Evolutionary conservation across 2,888 invertebrate genomes (phyloP).

Genomic region (Scaptomyza flava): DNA sequence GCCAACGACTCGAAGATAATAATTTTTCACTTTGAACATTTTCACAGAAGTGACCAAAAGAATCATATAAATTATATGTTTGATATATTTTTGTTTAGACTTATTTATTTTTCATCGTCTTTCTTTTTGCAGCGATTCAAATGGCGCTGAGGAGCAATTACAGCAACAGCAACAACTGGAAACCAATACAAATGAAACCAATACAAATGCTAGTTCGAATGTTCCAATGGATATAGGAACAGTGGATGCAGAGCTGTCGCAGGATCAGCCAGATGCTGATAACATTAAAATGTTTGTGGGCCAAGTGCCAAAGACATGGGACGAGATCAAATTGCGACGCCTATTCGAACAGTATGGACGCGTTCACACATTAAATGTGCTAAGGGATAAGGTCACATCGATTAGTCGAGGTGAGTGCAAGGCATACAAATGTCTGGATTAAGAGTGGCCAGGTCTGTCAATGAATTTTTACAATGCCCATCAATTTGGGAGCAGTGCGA

Average conservation of each 20-base stretch:
- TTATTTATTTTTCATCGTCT: too few species aligned
- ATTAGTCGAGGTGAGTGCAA: conserved; percentile 95
- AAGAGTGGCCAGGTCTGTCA: conserved; percentile 18
- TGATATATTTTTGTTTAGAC: too few species aligned
- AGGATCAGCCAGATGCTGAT: conserved; percentile 97
- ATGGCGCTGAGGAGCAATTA: conserved; percentile 14
- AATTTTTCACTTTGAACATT: not conserved
- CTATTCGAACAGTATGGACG: conserved; percentile 99
- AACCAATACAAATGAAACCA: conserved; percentile 35
- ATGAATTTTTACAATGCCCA: conserved; percentile 74
- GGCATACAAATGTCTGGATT: conserved; percentile 71
- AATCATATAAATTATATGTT: not conserved
- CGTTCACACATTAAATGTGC: conserved; percentile 98
- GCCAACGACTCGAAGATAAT: conserved; percentile 39
- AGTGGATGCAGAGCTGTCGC: conserved; percentile 67
- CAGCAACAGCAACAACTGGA: conserved; percentile 9
- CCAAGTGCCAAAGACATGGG: conserved; percentile 98
- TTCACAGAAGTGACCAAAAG: not conserved
- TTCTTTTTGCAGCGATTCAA: conserved; percentile 38
- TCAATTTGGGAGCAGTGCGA: conserved; percentile 45
- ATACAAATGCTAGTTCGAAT: conserved; percentile 26
- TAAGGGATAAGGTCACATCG: conserved; percentile 98
- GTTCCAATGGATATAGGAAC: conserved; percentile 41
- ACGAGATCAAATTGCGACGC: conserved; percentile 95
- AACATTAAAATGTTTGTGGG: conserved; percentile 99